These are phyloP conservation scores for Pomacea canaliculata DNA, from an alignment of 2,888 invertebrate species.

Conservation along the genomic window DNA sequence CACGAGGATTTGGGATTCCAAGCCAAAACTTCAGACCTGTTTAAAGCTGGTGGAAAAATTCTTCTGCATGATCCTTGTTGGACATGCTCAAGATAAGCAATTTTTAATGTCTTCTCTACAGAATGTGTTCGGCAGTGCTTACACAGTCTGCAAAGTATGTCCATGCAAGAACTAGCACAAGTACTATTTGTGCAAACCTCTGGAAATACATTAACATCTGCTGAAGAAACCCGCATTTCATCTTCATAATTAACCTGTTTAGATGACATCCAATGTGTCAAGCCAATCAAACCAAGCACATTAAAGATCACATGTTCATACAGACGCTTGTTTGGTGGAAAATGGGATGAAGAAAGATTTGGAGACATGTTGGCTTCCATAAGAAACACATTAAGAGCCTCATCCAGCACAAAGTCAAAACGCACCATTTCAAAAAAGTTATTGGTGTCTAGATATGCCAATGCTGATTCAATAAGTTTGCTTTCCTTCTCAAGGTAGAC, in stretches of 20 bases:
- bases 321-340: constrained; percentile 84
- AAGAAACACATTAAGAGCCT: constrained; percentile 85
- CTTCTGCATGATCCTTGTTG: constrained; percentile 85
- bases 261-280: constrained; percentile 68
- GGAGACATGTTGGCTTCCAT: constrained; percentile 99
- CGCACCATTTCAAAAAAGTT: constrained; percentile 93
- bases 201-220: constrained; percentile 84
- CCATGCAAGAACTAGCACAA: constrained; percentile 74
- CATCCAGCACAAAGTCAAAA: constrained; percentile 93
- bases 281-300: constrained; percentile 83
- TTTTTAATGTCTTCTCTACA: constrained; percentile 75
- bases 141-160: constrained; percentile 80
- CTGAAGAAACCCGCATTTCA: constrained; percentile 81
- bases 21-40: constrained; percentile 30
- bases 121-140: constrained; percentile 79
- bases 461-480: constrained; percentile 75
- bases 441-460: constrained; percentile 53
- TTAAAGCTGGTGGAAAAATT: constrained; percentile 79
- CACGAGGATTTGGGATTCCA: constrained; percentile 45
- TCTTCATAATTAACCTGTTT: constrained; percentile 67
- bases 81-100: constrained; percentile 84
- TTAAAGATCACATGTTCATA: constrained; percentile 94
- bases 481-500: constrained; percentile 79
- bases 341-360: constrained; percentile 93
- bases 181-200: constrained; percentile 75